Evolutionary conservation across 2,888 invertebrate genomes (phyloP).

Genomic region (Leptogaster cylindrica): DNA sequence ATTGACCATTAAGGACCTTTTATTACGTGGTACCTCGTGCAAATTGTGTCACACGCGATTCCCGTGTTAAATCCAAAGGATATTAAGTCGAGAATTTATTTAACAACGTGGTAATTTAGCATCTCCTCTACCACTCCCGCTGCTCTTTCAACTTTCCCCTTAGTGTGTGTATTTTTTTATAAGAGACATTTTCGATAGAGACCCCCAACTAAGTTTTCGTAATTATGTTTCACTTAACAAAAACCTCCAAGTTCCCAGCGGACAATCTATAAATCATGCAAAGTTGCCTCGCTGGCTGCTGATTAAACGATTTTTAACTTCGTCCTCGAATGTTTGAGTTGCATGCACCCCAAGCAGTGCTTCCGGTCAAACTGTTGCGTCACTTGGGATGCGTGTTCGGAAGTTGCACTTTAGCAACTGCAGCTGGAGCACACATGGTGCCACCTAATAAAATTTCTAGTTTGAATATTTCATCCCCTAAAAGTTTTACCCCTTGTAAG

Average conservation of each 20-base stretch:
- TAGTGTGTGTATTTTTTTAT: neutral
- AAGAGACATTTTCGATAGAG: too few relatives aligned
- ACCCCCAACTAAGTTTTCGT: too few relatives aligned
- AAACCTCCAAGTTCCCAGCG: too few relatives aligned
- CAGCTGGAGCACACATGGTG: slow-evolving; percentile 6
- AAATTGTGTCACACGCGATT: slow-evolving; percentile 31
- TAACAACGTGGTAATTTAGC: slow-evolving; percentile 26
- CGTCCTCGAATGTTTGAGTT: neutral
- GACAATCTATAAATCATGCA: neutral
- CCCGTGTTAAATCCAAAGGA: slow-evolving; percentile 20
- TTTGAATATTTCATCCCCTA: slow-evolving; percentile 31
- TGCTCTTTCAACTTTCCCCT: too few relatives aligned
- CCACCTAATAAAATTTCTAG: slow-evolving; percentile 22
- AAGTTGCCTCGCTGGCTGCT: neutral
- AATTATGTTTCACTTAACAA: too few relatives aligned
- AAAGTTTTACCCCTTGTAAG: slow-evolving; percentile 21
- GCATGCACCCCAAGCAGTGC: neutral
- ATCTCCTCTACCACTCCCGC: neutral
- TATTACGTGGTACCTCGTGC: slow-evolving; percentile 12
- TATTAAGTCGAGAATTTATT: slow-evolving; percentile 18
- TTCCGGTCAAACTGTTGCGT: slow-evolving; percentile 5
- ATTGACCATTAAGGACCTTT: neutral
- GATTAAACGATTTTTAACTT: slow-evolving; percentile 7
- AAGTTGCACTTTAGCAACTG: slow-evolving; percentile 15
- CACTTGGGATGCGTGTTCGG: neutral